Percentiles rank a stretch among this genome's conserved stretches.
Evolutionary conservation across 35 echinoderm and acorn worm species (phyloP).

Genomic region (Apostichopus californicus): DNA sequence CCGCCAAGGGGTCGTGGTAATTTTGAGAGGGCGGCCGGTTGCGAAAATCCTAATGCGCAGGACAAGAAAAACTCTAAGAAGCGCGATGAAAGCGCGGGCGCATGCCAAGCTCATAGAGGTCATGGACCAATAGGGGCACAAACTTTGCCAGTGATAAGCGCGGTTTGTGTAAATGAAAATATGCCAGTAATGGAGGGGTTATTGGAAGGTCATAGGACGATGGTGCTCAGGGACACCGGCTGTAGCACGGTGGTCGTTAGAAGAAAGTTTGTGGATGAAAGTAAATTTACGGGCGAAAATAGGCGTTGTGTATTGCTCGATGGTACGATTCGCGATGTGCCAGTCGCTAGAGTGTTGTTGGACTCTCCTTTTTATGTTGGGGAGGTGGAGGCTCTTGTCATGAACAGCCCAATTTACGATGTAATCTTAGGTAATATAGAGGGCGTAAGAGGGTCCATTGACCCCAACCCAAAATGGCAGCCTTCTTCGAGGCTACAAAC

Average conservation of each 20-base stretch:
- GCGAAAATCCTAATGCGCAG: not conserved
- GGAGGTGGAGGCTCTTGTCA: not conserved
- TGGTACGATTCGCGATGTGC: slow-evolving; percentile 19
- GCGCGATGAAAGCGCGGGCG: not conserved
- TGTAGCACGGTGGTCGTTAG: no score
- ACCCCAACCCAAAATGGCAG: no score
- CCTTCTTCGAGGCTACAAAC: no score
- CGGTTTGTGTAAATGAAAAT: not conserved
- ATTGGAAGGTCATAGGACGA: not conserved
- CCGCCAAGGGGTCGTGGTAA: not conserved
- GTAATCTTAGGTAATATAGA: slow-evolving; percentile 60
- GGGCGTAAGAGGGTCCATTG: slow-evolving; percentile 1
- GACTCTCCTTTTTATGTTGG: slow-evolving; percentile 56
- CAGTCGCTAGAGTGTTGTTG: slow-evolving; percentile 22
- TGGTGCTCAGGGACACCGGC: no score
- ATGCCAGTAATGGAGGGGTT: slow-evolving; percentile 16
- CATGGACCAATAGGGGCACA: not conserved
- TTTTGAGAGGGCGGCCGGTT: not conserved
- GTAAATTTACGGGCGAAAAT: not conserved
- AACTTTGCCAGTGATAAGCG: not conserved
- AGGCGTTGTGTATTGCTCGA: slow-evolving; percentile 43
- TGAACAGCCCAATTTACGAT: no score
- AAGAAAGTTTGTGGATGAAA: no score
- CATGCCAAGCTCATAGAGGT: not conserved
- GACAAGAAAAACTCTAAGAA: not conserved